phyloP scores from a whole-genome alignment of 2,113 vertebrate species.

The Copsychus sechellarum region DNA sequence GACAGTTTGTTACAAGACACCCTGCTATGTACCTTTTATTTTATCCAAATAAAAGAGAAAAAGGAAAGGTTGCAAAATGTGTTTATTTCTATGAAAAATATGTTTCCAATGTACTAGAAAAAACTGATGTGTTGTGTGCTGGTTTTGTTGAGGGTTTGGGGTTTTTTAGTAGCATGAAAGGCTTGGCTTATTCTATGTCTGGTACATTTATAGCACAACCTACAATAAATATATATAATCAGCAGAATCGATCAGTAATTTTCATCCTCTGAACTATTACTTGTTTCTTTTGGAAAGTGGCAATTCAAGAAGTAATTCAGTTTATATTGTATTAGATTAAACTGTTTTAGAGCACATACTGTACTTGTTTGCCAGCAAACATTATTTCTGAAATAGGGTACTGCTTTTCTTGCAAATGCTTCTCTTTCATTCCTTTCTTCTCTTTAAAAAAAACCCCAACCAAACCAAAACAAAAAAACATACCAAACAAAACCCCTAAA shows the following conservation, averaged over 20 bases:
- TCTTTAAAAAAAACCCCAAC: background rate
- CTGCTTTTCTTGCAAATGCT: constrained; percentile 33
- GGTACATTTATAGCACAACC: constrained; percentile 55
- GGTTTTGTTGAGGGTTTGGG: background rate
- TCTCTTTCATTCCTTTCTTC: constrained; percentile 39
- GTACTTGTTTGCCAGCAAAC: constrained; percentile 65
- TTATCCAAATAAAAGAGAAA: constrained; percentile 65
- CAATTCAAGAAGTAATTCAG: constrained; percentile 72
- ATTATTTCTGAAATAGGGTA: constrained; percentile 62
- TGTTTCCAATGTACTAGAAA: constrained; percentile 4
- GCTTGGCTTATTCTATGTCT: constrained; percentile 56
- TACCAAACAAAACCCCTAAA: background rate
- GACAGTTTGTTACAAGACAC: constrained; percentile 74
- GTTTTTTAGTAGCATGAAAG: constrained; percentile 40
- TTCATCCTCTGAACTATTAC: constrained; percentile 70
- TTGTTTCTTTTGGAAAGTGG: constrained; percentile 67
- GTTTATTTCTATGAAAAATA: constrained; percentile 66
- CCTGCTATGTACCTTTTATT: constrained; percentile 76
- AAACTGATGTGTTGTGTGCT: constrained; percentile 4
- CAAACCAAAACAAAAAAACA: background rate
- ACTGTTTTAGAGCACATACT: constrained; percentile 64
- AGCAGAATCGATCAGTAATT: constrained; percentile 74
- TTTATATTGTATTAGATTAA: constrained; percentile 68
- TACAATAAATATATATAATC: constrained; percentile 78
- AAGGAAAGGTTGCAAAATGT: constrained; percentile 67